Percentiles rank a stretch among this genome's conserved stretches.
Evolutionary conservation across 2,888 invertebrate genomes (phyloP).

Genomic region (Tenthredo amoena): DNA sequence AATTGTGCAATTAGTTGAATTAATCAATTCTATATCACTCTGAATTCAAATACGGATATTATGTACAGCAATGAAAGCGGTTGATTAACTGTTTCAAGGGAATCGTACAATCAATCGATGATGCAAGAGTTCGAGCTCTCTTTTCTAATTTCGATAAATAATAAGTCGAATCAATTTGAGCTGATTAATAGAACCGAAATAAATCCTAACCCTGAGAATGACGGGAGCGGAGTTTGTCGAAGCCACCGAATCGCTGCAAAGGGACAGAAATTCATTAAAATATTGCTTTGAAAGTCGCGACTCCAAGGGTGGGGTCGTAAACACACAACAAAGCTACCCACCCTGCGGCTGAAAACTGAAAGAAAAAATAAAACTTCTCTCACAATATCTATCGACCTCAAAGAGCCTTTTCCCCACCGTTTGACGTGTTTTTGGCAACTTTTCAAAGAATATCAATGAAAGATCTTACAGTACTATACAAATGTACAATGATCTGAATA

Average conservation of each 20-base stretch:
- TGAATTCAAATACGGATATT: neutral
- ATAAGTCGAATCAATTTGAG: neutral
- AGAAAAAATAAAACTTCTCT: neutral
- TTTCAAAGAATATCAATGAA: conserved; percentile 16
- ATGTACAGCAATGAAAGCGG: neutral
- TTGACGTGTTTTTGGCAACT: conserved; percentile 28
- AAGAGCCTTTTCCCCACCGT: conserved; percentile 7
- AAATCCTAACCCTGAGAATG: neutral
- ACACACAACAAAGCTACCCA: conserved; percentile 22
- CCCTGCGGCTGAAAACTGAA: neutral
- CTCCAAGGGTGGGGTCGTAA: neutral
- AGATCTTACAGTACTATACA: neutral
- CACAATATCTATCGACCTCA: conserved; percentile 26
- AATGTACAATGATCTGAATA: neutral
- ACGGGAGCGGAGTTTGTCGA: neutral
- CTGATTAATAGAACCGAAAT: neutral
- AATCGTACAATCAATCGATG: too few relatives aligned
- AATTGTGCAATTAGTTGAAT: conserved; percentile 20
- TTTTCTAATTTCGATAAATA: neutral
- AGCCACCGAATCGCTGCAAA: neutral
- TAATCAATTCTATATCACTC: neutral
- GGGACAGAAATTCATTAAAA: conserved; percentile 45
- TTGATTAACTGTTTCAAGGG: neutral
- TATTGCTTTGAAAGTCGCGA: conserved; percentile 35
- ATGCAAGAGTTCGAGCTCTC: neutral